Conservation (phyloP, 2,113 vertebrate species). For the Pagrus major region DNA sequence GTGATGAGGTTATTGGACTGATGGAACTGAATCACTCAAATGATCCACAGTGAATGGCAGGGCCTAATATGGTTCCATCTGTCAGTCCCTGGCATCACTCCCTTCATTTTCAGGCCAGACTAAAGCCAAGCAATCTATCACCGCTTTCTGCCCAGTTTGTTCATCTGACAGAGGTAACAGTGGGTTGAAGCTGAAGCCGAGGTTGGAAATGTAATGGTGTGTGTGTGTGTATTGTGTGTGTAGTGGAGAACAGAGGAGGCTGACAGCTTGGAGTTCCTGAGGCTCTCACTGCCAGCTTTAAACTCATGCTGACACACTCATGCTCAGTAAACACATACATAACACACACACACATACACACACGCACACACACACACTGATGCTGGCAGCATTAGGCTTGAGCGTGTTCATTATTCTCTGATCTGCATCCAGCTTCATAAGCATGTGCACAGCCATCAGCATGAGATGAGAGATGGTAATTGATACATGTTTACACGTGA, state of each 20-base stretch:
- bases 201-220: conserved; percentile 35
- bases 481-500: conserved; percentile 3
- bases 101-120: conserved; percentile 38
- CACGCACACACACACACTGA: conserved; percentile 23
- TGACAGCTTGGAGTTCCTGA: conserved; percentile 53
- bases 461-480: neutral
- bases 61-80: conserved; percentile 48
- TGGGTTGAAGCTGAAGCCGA: conserved; percentile 22
- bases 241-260: conserved; percentile 30
- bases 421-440: conserved; percentile 13
- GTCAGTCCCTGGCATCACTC: conserved; percentile 42
- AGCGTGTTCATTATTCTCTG: neutral
- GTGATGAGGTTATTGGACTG: neutral
- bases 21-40: conserved; percentile 13
- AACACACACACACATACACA: conserved; percentile 29
- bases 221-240: conserved; percentile 32
- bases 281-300: conserved; percentile 29
- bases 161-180: conserved; percentile 29
- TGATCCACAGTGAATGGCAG: conserved; percentile 22
- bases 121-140: conserved; percentile 23
- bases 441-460: neutral
- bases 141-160: conserved; percentile 23
- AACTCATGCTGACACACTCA: conserved; percentile 47
- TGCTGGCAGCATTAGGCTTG: neutral
- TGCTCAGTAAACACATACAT: conserved; percentile 34